Conservation (phyloP, 2,113 vertebrate species). For the Peromyscus californicus region DNA sequence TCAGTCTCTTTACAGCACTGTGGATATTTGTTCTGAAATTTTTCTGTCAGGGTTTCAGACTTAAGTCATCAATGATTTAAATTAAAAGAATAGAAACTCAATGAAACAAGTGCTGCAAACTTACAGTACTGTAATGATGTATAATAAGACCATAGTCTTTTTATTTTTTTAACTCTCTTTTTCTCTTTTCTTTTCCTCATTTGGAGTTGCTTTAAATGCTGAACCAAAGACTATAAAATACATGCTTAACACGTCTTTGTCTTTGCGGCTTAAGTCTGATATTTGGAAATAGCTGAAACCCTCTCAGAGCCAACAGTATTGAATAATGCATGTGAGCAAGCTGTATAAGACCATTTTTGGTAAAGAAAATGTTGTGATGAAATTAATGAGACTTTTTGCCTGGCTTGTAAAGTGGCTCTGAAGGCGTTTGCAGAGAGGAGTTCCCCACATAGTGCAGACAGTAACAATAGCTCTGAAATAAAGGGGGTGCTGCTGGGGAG, state of each 20-base stretch:
- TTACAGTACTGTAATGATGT: not conserved
- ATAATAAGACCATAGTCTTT: not conserved
- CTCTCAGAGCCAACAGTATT: constrained; percentile 48
- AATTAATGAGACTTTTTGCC: constrained; percentile 51
- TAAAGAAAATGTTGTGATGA: constrained; percentile 58
- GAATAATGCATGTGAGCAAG: constrained; percentile 67
- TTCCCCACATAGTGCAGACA: not conserved
- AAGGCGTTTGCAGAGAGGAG: constrained; percentile 27
- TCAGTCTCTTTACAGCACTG: not conserved
- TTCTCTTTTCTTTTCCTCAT: not conserved
- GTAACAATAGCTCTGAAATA: not conserved
- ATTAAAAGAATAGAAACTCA: constrained; percentile 51
- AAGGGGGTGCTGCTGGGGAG: not conserved
- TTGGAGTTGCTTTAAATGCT: constrained; percentile 53
- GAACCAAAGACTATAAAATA: constrained; percentile 53
- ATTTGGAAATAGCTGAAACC: constrained; percentile 71
- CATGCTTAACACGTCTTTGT: constrained; percentile 55
- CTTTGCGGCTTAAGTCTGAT: constrained; percentile 66
- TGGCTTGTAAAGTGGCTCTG: constrained; percentile 4
- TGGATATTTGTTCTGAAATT: constrained; percentile 21
- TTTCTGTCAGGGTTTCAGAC: constrained; percentile 33
- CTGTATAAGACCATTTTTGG: constrained; percentile 64
- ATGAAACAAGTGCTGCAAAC: not conserved
- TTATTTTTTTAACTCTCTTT: not conserved
- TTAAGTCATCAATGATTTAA: not conserved